Conservation (phyloP, 2,888 invertebrate genomes). For the Melolontha melolontha region DNA sequence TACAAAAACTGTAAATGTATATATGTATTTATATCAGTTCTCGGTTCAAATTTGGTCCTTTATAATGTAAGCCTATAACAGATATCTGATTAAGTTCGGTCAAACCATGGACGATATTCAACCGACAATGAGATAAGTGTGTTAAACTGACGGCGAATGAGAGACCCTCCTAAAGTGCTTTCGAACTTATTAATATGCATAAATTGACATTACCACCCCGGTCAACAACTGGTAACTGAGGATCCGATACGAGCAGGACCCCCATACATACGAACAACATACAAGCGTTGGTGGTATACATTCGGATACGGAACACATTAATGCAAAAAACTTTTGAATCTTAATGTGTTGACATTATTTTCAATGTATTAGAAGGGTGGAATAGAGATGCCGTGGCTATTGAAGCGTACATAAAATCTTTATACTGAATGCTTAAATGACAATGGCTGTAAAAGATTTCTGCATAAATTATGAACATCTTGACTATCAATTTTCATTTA, state of each 20-base stretch:
- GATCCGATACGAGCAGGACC: background rate
- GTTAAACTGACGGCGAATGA: conserved; percentile 28
- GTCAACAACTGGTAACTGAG: conserved; percentile 30
- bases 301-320: conserved; percentile 42
- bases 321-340: conserved; percentile 55
- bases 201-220: conserved; percentile 55
- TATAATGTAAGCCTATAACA: conserved; percentile 42
- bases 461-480: too few relatives aligned
- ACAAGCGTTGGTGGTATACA: too few relatives aligned
- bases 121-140: conserved; percentile 41
- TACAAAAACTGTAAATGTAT: too few relatives aligned
- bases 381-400: conserved; percentile 25
- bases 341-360: conserved; percentile 55
- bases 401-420: too few relatives aligned
- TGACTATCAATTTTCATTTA: too few relatives aligned
- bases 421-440: too few relatives aligned
- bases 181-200: conserved; percentile 57
- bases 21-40: conserved; percentile 29
- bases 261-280: conserved; percentile 4
- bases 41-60: conserved; percentile 24
- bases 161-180: conserved; percentile 14
- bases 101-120: conserved; percentile 34
- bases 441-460: too few relatives aligned
- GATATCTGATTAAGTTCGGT: conserved; percentile 48
- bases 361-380: conserved; percentile 49